Base-by-base conservation (phyloP, 1,140 invertebrate species). In the Apis cerana region DNA sequence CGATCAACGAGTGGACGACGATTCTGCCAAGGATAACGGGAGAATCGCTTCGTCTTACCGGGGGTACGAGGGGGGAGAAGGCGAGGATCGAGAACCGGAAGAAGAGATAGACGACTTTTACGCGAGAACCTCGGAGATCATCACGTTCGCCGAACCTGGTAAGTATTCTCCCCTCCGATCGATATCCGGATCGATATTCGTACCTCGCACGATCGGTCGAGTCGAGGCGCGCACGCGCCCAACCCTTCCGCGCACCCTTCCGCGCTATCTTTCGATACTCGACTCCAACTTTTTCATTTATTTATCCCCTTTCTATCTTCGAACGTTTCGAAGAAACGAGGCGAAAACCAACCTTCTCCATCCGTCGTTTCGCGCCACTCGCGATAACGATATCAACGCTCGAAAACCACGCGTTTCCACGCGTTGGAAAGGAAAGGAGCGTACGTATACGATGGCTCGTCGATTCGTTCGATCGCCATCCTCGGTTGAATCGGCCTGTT, bases 91-190 rank as follows among this genome's bases (percentile, higher is more conserved):
- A 80, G 88, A 89, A 83, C 77, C 90, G 17, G 89, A 92, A 19
- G 94, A 94, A 64, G 94, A 95, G 58, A 93, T 95, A 21, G 97
- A 97, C 89, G 97, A 97, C 88, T 97, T 96, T 90, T 97, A 97
- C 92, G 97, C 96, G 17, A 96, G 96, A 82, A 97, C 97, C 10
- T 96, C 96, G 48, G 97, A 97, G 93, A 97, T 97, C 88, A 97
- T 97, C 87, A 96, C 96, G 19, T 97, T 97, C 91, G 97, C 97
- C 10, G 97, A 97, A 91, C 96, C 96, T 93, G 97, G 97, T 97
- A 94, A 95, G 95, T 93, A 54, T 56, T 19, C 52, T 61, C 11
- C 19, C 9, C 5, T 19, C 1, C n/a, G 10, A 58, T 61, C 21
- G 10, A 52, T 27, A 33, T 19, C 48, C 9, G 62, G 21, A 52